Percentiles rank a stretch among this genome's conserved stretches.
phyloP scores from a whole-genome alignment of 2,888 invertebrate species.

The Epiperipatus broadwayi region DNA sequence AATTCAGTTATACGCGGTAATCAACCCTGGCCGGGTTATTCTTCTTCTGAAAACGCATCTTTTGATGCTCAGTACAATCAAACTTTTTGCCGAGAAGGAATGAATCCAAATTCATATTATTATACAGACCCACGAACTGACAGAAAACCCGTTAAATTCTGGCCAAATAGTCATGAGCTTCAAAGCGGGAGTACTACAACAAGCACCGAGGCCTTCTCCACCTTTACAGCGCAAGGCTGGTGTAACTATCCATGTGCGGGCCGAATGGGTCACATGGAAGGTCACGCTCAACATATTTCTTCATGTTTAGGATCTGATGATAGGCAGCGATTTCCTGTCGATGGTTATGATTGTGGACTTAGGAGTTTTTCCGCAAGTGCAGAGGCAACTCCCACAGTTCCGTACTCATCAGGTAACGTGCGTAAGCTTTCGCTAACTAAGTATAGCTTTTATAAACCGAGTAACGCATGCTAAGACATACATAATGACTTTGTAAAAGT shows the following conservation, averaged over 20 bases:
- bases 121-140: too few species aligned
- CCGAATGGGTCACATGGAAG: slow-evolving; percentile 19
- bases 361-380: slow-evolving; percentile 51
- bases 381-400: slow-evolving; percentile 50
- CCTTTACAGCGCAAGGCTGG: slow-evolving; percentile 47
- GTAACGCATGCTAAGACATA: too few species aligned
- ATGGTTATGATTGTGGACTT: slow-evolving; percentile 48
- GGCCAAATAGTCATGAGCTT: too few species aligned
- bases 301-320: slow-evolving; percentile 19
- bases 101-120: slow-evolving; percentile 31
- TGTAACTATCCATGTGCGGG: slow-evolving; percentile 47
- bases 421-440: too few species aligned
- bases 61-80: slow-evolving; percentile 40
- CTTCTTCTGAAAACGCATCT: slow-evolving; percentile 31
- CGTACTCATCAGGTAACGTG: slow-evolving; percentile 62
- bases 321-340: slow-evolving; percentile 29
- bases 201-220: slow-evolving; percentile 43
- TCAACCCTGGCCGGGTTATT: too few species aligned
- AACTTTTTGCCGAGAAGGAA: slow-evolving; percentile 30
- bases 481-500: too few species aligned
- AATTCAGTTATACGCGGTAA: slow-evolving; percentile 42
- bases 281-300: slow-evolving; percentile 19
- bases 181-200: slow-evolving; percentile 34
- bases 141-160: slow-evolving; percentile 32
- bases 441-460: too few species aligned